Percentiles rank a stretch among this genome's conserved stretches.
These are phyloP conservation scores for Ciconia boyciana DNA, from an alignment of 2,113 vertebrate genomes.

Conservation along the genomic window DNA sequence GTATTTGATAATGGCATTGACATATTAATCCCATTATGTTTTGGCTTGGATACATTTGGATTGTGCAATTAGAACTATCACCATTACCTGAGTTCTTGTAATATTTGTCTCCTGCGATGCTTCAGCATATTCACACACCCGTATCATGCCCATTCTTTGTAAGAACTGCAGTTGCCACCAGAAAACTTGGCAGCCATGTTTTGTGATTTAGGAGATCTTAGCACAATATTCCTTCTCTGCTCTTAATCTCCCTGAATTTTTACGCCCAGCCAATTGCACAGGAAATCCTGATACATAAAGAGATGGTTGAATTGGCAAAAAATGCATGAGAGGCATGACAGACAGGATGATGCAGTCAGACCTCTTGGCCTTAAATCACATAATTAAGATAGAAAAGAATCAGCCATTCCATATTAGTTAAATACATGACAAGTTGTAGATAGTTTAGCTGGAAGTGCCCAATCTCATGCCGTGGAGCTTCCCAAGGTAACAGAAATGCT, in stretches of 20 bases:
- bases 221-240: not conserved
- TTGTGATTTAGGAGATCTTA: not conserved
- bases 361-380: not conserved
- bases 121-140: not conserved
- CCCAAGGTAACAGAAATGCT: not conserved
- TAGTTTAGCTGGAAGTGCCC: not conserved
- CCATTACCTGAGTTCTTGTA: not conserved
- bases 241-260: not conserved
- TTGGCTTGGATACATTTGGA: not conserved
- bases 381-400: not conserved
- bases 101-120: not conserved
- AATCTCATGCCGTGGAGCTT: not conserved
- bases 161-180: not conserved
- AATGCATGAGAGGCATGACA: not conserved
- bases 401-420: not conserved
- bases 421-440: not conserved
- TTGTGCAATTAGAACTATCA: not conserved
- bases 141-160: not conserved
- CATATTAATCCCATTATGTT: not conserved
- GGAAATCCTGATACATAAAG: not conserved
- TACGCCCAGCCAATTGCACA: not conserved
- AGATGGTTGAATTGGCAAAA: not conserved
- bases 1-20: rapidly evolving
- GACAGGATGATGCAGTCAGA: not conserved
- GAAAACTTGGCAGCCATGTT: not conserved